A percentile compares a stretch with the other conserved stretches of the same genome.
These are phyloP conservation scores for Cirrhinus mrigala DNA, from an alignment of 2,797 vertebrate species.

Conservation along the genomic window DNA sequence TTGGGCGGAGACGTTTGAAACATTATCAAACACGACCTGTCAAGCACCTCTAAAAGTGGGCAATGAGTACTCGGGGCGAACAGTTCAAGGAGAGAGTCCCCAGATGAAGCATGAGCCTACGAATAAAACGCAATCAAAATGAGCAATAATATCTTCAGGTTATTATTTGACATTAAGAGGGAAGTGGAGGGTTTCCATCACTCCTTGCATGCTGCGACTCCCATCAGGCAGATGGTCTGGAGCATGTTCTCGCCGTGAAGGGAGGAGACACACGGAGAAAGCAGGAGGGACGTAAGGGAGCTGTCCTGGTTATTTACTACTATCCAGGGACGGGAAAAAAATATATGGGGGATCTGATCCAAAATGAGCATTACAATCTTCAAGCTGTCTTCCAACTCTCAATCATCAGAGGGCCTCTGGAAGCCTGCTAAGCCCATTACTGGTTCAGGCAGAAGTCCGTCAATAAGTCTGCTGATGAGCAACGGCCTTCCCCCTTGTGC, in stretches of 20 bases:
- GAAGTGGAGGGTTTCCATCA: constrained; percentile 52
- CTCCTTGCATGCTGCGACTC: constrained; percentile 41
- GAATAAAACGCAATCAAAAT: constrained; percentile 56
- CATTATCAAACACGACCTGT: constrained; percentile 57
- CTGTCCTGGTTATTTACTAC: constrained; percentile 49
- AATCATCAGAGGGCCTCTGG: constrained; percentile 62
- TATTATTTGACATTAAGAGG: constrained; percentile 58
- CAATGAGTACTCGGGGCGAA: constrained; percentile 50
- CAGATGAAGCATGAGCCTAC: constrained; percentile 44
- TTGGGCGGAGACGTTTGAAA: constrained; percentile 44
- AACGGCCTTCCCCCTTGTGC: constrained; percentile 61
- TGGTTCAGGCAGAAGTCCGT: constrained; percentile 63
- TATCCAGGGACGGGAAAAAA: constrained; percentile 37
- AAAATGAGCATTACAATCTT: constrained; percentile 61
- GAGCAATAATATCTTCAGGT: constrained; percentile 61
- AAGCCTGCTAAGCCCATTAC: constrained; percentile 71
- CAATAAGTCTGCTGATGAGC: constrained; percentile 66
- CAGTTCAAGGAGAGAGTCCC: constrained; percentile 44
- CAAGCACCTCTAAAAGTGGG: constrained; percentile 40
- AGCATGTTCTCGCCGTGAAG: constrained; percentile 25
- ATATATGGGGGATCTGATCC: constrained; percentile 49
- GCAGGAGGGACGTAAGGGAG: constrained; percentile 20
- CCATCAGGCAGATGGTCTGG: constrained; percentile 52
- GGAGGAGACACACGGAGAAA: constrained; percentile 13
- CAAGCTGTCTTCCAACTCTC: constrained; percentile 56